Evolutionary conservation across 2,888 invertebrate genomes (phyloP), one percentile per base, ranked within the genome.

Genomic region (Philopedon plagiatum): DNA sequence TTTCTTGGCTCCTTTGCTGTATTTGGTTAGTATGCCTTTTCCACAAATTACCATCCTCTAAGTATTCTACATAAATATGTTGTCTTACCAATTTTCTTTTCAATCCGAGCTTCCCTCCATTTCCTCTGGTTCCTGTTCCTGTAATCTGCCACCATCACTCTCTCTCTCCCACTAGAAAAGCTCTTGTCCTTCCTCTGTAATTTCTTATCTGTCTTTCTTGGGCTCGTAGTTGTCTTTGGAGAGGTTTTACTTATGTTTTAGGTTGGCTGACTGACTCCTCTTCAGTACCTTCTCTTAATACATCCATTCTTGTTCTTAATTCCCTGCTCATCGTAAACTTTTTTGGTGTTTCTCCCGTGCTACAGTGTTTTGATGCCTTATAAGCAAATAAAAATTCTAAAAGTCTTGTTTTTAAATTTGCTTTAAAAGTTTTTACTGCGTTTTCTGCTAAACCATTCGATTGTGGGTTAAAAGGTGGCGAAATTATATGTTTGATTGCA

Each of bases 391-490:
- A 44, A 57, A 69, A 61, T 61, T 60, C n/a, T 3, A 21, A 1
- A 13, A 73, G 11, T 11, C 41, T 49, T 18, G 44, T 62, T 32
- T 67, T 57, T 34, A 73, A 19, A 32, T 46, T 58, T 4, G 44
- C 63, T 71, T 76, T 76, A 13, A 73, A 26, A 9, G 65, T 76
- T 56, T 70, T 72, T 0, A 75, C 76, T 1, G 56, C 26, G 26
- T 69, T 76, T 73, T 78, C 79, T 5, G 76, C 79, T 54, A 68
- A 60, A 7, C 79, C 79, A 58, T 81, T 80, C 19, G 76, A 80
- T 58, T 2, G 79, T 76, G 11, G 79, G 71, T 23, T 69, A 73
- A 9, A 15, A 11, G 58, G 58, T 11, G 58, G 8, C 7, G 58
- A 2, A 19, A 72, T 76, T 5, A 78, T 58, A 37, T 78, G 79